These are phyloP conservation scores for Liodrosophila aerea DNA, from an alignment of 2,888 invertebrate genomes.

Conservation along the genomic window DNA sequence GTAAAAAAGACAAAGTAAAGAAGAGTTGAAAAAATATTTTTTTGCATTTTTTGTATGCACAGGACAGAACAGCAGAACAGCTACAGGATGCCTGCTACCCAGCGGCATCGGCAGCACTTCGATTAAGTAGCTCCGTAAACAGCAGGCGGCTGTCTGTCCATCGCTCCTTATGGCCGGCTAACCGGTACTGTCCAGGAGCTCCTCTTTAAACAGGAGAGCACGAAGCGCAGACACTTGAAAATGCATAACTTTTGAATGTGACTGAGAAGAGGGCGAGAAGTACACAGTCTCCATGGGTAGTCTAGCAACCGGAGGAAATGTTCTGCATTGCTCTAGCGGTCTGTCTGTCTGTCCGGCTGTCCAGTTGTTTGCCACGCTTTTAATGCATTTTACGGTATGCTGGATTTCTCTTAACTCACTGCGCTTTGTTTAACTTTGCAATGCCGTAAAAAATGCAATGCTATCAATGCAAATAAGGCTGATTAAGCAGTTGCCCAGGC, in stretches of 20 bases:
- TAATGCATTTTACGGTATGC: conserved; percentile 71
- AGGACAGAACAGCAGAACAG: conserved; percentile 11
- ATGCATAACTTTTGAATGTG: conserved; percentile 66
- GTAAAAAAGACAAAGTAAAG: conserved; percentile 1
- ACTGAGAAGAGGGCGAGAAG: conserved; percentile 25
- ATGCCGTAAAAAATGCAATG: conserved; percentile 57
- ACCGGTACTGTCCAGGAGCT: conserved; percentile 12
- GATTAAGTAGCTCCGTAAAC: conserved; percentile 74
- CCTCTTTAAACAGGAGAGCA: background rate
- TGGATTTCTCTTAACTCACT: conserved; percentile 43
- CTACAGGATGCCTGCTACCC: conserved; percentile 33
- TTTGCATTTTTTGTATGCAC: conserved; percentile 56
- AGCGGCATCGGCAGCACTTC: conserved; percentile 63
- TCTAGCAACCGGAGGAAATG: conserved; percentile 22
- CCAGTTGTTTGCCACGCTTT: conserved; percentile 67
- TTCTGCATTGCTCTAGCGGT: conserved; percentile 8
- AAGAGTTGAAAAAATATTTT: conserved; percentile 43
- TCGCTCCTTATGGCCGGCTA: background rate
- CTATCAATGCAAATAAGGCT: conserved; percentile 72
- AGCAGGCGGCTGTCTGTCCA: conserved; percentile 40
- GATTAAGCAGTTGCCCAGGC: conserved; percentile 60
- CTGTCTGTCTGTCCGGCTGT: conserved; percentile 6
- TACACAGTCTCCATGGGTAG: conserved; percentile 30
- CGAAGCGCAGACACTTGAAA: conserved; percentile 57
- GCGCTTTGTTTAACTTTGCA: conserved; percentile 44